Evolutionary conservation across 1,140 invertebrate genomes (phyloP).

Genomic region (Drosophila ananassae): DNA sequence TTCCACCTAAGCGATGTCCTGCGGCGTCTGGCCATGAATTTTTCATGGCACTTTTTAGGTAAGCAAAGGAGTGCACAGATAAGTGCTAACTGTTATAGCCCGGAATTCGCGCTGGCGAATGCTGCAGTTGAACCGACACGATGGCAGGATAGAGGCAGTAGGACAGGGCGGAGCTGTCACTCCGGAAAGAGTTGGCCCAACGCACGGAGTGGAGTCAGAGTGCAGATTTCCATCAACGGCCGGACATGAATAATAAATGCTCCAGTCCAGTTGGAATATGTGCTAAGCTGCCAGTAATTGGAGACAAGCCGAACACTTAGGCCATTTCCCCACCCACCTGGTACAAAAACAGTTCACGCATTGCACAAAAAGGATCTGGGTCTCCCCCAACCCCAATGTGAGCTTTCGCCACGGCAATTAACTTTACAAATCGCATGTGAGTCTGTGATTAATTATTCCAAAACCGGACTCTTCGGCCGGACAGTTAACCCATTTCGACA

Average conservation of each 20-base stretch:
- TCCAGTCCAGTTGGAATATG: conserved; percentile 53
- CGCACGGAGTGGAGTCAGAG: not conserved
- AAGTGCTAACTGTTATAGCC: conserved; percentile 32
- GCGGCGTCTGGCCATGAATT: conserved; percentile 65
- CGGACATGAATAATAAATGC: conserved; percentile 69
- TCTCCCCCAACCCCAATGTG: conserved; percentile 19
- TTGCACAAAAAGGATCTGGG: not conserved
- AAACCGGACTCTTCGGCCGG: conserved; percentile 74
- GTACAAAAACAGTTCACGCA: not conserved
- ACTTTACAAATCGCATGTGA: conserved; percentile 83
- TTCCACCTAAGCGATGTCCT: conserved; percentile 40
- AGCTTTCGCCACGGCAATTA: conserved; percentile 80
- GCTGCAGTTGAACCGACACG: conserved; percentile 37
- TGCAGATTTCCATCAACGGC: conserved; percentile 5
- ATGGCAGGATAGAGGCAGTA: conserved; percentile 12
- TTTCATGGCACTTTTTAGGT: conserved; percentile 64
- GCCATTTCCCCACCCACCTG: not conserved
- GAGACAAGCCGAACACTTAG: conserved; percentile 73
- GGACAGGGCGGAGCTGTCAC: conserved; percentile 20
- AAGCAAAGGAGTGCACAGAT: conserved; percentile 18
- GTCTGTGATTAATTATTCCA: conserved; percentile 82
- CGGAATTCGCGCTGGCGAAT: conserved; percentile 33
- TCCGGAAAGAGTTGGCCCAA: conserved; percentile 30
- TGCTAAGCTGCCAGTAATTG: conserved; percentile 79
- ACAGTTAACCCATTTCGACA: conserved; percentile 77